Conservation (phyloP, 2,888 invertebrate genomes). For the Tromatobia lineatoria region DNA sequence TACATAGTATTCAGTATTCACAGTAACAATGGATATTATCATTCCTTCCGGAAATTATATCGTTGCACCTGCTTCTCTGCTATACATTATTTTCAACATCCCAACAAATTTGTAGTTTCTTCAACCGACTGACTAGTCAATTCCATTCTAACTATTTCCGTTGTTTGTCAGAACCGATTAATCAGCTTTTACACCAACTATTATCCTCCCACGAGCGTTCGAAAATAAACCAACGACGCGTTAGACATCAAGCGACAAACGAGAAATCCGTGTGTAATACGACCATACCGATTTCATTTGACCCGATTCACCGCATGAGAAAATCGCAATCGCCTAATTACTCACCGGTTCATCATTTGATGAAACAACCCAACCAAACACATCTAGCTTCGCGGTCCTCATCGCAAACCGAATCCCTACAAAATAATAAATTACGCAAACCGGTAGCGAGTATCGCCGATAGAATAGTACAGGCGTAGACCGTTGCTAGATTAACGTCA, state of each 20-base stretch:
- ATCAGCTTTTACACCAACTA: no score
- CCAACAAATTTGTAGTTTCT: no score
- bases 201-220: no score
- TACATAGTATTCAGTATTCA: no score
- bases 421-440: conserved; percentile 5
- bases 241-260: not conserved
- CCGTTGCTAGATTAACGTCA: conserved; percentile 1
- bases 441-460: not conserved
- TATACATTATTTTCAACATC: no score
- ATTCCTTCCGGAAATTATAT: no score
- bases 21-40: no score
- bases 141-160: no score
- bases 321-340: conserved; percentile 27
- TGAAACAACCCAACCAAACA: not conserved
- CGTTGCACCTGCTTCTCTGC: no score
- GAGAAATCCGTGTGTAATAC: not conserved
- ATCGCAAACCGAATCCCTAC: conserved; percentile 1
- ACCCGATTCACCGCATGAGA: not conserved
- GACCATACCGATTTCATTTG: not conserved
- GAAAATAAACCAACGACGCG: not conserved
- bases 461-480: not conserved
- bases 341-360: conserved; percentile 29
- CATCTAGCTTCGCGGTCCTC: not conserved
- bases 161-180: no score
- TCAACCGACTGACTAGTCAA: no score